phyloP scores from a whole-genome alignment of 2,113 vertebrate species.

The Acrocephalus arundinaceus region DNA sequence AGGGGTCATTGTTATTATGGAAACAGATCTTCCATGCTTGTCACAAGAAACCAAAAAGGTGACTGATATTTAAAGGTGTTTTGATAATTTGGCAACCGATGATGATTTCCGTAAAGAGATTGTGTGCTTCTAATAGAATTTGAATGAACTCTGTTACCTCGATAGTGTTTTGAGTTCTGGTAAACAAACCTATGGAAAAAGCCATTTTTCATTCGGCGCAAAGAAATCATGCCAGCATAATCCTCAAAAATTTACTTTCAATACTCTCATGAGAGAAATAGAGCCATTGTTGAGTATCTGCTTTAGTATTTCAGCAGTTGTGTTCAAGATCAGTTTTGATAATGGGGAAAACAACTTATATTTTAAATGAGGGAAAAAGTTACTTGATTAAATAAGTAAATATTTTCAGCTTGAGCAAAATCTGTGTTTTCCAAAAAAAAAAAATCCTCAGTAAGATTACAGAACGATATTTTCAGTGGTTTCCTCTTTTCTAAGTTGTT shows the following conservation, averaged over 20 bases:
- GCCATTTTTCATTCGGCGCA: not conserved
- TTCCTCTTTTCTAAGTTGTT: slow-evolving; percentile 10
- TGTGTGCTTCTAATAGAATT: not conserved
- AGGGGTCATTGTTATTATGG: not conserved
- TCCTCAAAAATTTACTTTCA: not conserved
- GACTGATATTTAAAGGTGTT: not conserved
- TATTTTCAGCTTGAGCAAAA: not conserved
- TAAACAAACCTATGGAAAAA: not conserved
- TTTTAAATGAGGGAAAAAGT: not conserved
- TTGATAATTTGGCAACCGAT: not conserved
- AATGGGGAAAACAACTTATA: not conserved
- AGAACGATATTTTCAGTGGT: not conserved
- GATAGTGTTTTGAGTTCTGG: not conserved
- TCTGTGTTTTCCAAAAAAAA: not conserved
- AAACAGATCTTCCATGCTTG: not conserved
- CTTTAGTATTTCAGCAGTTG: not conserved
- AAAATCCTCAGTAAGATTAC: not conserved
- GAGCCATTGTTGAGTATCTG: not conserved
- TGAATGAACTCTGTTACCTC: not conserved
- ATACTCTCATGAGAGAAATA: not conserved
- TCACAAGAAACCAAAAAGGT: not conserved
- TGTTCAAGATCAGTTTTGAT: not conserved
- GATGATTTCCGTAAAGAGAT: not conserved
- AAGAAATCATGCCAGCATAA: not conserved
- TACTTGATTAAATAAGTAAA: not conserved